Percentiles rank a stretch among this genome's conserved stretches.
Evolutionary conservation across 37 sponge, comb jelly and placozoan species (phyloP).

Genomic region (Spongilla lacustris): DNA sequence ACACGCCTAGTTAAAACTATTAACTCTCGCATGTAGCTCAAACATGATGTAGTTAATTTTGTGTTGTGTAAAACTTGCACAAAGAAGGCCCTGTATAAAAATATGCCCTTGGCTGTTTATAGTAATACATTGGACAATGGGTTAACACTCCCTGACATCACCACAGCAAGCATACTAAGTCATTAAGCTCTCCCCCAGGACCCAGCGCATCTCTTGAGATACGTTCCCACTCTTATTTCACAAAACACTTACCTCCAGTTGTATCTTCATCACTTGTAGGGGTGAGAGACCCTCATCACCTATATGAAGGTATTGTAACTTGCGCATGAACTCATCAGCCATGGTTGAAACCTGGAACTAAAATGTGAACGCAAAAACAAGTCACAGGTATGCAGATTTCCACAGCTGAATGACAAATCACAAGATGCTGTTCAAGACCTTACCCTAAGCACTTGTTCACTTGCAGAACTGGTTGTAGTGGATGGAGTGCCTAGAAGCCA

Average conservation of each 20-base stretch:
- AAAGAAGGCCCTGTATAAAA: too few species aligned
- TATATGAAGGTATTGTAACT: constrained; percentile 55
- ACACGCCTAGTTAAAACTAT: too few species aligned
- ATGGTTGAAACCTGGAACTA: constrained; percentile 59
- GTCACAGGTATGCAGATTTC: background rate
- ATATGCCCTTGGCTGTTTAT: too few species aligned
- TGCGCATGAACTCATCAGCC: constrained; percentile 52
- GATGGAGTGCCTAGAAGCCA: background rate
- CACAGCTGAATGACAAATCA: too few species aligned
- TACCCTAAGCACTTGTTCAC: background rate
- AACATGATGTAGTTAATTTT: too few species aligned
- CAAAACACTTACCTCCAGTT: constrained; percentile 37
- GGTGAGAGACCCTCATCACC: constrained; percentile 19
- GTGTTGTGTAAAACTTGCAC: too few species aligned
- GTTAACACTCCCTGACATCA: too few species aligned
- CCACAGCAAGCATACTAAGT: too few species aligned
- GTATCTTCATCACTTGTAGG: constrained; percentile 39
- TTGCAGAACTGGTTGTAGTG: background rate
- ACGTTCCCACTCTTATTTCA: background rate
- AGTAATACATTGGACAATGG: too few species aligned
- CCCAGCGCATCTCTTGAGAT: too few species aligned
- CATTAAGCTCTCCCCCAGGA: too few species aligned
- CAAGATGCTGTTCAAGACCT: background rate
- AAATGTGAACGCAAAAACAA: background rate
- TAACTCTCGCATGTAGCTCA: too few species aligned